Evolutionary conservation across 2,888 invertebrate genomes (phyloP).

Genomic region (Eristalis pertinax): DNA sequence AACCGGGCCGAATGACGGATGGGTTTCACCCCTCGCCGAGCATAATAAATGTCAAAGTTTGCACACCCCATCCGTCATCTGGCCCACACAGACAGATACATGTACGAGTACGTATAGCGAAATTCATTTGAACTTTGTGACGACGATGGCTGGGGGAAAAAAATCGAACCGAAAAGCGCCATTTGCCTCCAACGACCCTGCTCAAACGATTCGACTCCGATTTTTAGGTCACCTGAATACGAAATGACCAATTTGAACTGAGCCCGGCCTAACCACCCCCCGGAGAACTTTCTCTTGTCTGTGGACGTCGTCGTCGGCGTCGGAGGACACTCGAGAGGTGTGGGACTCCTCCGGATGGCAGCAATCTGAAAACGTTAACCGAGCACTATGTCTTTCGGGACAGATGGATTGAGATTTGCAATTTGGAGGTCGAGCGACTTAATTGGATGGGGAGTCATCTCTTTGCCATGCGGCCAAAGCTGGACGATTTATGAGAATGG

Average conservation of each 20-base stretch:
- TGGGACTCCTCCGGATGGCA: constrained; percentile 7
- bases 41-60: constrained; percentile 67
- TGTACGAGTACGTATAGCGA: background rate
- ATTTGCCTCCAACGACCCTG: constrained; percentile 46
- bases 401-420: constrained; percentile 69
- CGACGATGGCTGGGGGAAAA: constrained; percentile 9
- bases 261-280: constrained; percentile 1
- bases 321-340: background rate
- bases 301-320: background rate
- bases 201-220: constrained; percentile 53
- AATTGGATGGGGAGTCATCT: constrained; percentile 61
- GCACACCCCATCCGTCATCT: constrained; percentile 54
- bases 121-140: constrained; percentile 42
- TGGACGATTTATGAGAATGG: constrained; percentile 55
- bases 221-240: constrained; percentile 73
- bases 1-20: constrained; percentile 43
- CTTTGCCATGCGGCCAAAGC: background rate
- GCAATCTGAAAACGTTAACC: constrained; percentile 64
- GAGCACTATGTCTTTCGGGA: constrained; percentile 68
- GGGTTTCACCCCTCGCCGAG: constrained; percentile 22
- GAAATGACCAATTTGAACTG: constrained; percentile 54
- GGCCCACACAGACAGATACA: background rate
- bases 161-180: constrained; percentile 44
- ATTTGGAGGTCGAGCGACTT: constrained; percentile 71
- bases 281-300: constrained; percentile 9